These are phyloP conservation scores for Buceros bicornis DNA, from an alignment of 2,797 vertebrate genomes.

Conservation along the genomic window DNA sequence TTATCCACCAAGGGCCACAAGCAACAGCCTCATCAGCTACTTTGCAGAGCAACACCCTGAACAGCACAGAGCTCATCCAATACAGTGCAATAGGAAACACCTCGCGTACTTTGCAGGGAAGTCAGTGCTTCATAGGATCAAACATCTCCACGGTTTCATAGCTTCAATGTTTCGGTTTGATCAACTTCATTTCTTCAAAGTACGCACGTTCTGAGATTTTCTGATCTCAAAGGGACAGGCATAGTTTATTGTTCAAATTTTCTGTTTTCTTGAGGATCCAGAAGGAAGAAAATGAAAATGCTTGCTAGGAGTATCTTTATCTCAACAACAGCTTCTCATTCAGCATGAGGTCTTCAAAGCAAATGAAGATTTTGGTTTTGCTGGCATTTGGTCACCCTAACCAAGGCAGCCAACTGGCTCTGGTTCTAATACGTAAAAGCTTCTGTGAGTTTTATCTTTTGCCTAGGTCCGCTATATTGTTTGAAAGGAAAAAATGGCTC, in stretches of 20 bases:
- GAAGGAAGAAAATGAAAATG: constrained; percentile 28
- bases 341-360: constrained; percentile 75
- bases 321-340: constrained; percentile 73
- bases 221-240: background rate
- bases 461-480: background rate
- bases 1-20: background rate
- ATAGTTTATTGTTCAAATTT: background rate
- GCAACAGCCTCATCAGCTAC: background rate
- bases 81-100: background rate
- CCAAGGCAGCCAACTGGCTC: constrained; percentile 68
- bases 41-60: background rate
- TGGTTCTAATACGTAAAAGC: constrained; percentile 43
- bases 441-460: constrained; percentile 46
- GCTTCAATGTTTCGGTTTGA: background rate
- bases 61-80: background rate
- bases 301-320: constrained; percentile 21
- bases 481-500: background rate
- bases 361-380: constrained; percentile 58
- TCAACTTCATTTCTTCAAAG: background rate
- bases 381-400: constrained; percentile 67
- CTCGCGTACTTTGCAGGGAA: background rate
- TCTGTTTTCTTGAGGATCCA: constrained; percentile 19
- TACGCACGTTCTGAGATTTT: background rate
- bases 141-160: background rate
- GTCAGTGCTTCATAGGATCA: background rate